Base-by-base conservation (phyloP, 1,140 invertebrate genomes). In the Cataglyphis hispanica region DNA sequence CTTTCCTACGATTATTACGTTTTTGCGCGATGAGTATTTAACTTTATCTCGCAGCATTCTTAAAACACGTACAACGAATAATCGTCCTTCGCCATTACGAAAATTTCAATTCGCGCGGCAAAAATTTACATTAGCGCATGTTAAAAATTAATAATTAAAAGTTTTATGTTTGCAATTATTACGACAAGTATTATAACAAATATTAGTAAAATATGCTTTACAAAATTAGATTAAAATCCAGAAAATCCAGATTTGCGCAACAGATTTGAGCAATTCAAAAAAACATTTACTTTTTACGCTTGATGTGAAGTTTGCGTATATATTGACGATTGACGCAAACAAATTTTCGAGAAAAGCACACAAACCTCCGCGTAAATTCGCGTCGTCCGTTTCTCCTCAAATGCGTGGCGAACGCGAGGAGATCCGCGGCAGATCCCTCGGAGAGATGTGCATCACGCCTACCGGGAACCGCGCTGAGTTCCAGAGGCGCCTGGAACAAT, bases 401-500 rank as follows among this genome's bases (percentile, higher is more conserved):
- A 16, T 19, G 19, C 25, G 13, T n/a, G 43, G 25, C n/a, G 27
- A 72, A 72, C 53, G 43, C 37, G 2, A 60, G 27, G 27, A 4
- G 34, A 8, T 40, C 27, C 8, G 31, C 31, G 43, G 40, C 13
- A 66, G 16, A 50, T 13, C 46, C 56, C 56, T 37, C 34, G 7
- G 10, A 25, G 22, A 72, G 3, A 40, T 70, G 6, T 43, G 7
- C 53, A 58, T 58, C 34, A 58, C 67, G 66, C 66, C 66, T 72
- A 60, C 66, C 60, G 50, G 64, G 3, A 58, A 70, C 16, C 19
- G 69, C 77, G 60, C 37, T 31, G 37, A 31, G 53, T 19, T 46
- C 43, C 43, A 37, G 25, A 10, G 34, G 37, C 19, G 22, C n/a
- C 34, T 43, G 63, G 31, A 13, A 64, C 25, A 31, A 31, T 3